Base-by-base conservation (phyloP, 2,888 invertebrate genomes). In the Mantis religiosa region DNA sequence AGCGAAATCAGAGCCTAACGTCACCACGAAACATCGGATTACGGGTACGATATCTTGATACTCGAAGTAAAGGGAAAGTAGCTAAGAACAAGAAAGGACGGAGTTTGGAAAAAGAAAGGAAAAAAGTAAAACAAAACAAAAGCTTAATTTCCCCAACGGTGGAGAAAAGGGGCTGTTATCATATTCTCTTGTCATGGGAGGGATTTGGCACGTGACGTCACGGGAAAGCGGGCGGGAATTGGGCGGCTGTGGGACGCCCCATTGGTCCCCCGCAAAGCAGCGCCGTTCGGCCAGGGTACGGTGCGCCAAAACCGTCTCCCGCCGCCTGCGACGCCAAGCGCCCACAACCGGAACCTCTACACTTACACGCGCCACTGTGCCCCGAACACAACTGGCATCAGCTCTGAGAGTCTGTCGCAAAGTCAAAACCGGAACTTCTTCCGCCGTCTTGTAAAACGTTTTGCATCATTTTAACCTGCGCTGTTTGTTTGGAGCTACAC, bases 211-310 rank as follows among this genome's bases (percentile, higher is more conserved):
- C 54, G 54, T 89, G 89, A 89, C 88, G 89, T 89, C 89, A 89
- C 87, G 89, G 88, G 54, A 83, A 86, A 86, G 87, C 87, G 88
- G 90, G 85, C 83, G 87, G 89, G 88, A 71, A 89, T 89, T 89
- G 87, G 88, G 89, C 89, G 84, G 87, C 88, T 86, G 90, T 87
- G 90, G 90, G 85, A 90, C 90, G 90, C 91, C 91, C 91, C 91
- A 91, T 91, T 91, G 91, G 91, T 91, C 90, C 91, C 90, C 91
- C 91, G 90, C 91, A 91, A 91, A 90, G 90, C 90, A 90, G 89
- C 90, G 90, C 91, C 90, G 89, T 71, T 71, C 91, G 89, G 90
- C 89, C 90, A 90, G 89, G 90, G 89, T 90, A 89, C 89, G 88
- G 86, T 86, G 81, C 86, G 28, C 82, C 87, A 82, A 81, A 30